phyloP scores from a whole-genome alignment of 2,888 invertebrate species.

The Psylliodes chrysocephalus region DNA sequence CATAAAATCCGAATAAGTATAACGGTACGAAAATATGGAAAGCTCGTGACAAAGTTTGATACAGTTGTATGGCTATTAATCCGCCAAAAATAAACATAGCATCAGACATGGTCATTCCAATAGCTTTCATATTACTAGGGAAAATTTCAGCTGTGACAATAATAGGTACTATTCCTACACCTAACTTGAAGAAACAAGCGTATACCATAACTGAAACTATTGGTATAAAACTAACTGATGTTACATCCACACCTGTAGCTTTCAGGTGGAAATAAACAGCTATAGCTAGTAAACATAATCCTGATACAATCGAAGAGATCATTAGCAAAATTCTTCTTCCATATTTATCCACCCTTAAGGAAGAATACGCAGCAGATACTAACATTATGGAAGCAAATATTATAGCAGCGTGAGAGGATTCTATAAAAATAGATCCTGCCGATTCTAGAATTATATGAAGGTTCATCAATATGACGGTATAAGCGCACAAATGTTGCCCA shows the following conservation, averaged over 20 bases:
- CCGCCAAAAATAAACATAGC: slow-evolving; percentile 58
- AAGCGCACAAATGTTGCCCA: slow-evolving; percentile 61
- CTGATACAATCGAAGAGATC: slow-evolving; percentile 57
- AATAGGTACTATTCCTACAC: slow-evolving; percentile 60
- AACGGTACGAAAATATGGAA: slow-evolving; percentile 59
- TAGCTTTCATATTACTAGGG: slow-evolving; percentile 60
- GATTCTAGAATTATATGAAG: slow-evolving; percentile 58
- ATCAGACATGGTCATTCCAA: slow-evolving; percentile 61
- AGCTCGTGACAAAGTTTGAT: slow-evolving; percentile 50
- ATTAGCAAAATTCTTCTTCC: slow-evolving; percentile 58
- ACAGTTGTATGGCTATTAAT: slow-evolving; percentile 56
- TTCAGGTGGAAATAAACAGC: slow-evolving; percentile 59
- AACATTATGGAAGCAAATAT: slow-evolving; percentile 60
- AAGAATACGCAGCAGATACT: slow-evolving; percentile 53
- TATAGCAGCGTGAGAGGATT: slow-evolving; percentile 57
- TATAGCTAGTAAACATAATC: slow-evolving; percentile 54
- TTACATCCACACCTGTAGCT: slow-evolving; percentile 49
- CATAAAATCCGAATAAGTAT: slow-evolving; percentile 56
- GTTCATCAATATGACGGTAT: slow-evolving; percentile 62
- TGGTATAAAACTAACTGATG: slow-evolving; percentile 59
- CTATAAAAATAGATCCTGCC: slow-evolving; percentile 55
- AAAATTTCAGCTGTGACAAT: slow-evolving; percentile 61
- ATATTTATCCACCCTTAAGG: slow-evolving; percentile 57
- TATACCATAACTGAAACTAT: slow-evolving; percentile 57
- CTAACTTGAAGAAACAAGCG: slow-evolving; percentile 58